Evolutionary conservation across 2,888 invertebrate species (phyloP).

Genomic region (Criorhina ranunculi): DNA sequence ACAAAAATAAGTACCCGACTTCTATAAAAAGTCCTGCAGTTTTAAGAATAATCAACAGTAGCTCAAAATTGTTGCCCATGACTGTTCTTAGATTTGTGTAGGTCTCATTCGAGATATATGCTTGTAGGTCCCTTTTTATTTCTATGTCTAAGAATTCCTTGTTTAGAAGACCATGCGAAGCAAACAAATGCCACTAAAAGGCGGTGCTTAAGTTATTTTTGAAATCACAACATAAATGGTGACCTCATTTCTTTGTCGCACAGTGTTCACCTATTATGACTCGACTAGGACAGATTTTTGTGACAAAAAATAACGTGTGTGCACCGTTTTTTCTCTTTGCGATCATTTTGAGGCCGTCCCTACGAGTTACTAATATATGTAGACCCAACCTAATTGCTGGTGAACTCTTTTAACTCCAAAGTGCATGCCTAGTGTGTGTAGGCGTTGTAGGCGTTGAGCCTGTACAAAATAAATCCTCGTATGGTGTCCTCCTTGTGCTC

Average conservation of each 20-base stretch:
- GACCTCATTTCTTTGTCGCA: conserved; percentile 11
- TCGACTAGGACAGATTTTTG: conserved; percentile 28
- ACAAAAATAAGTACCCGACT: too few relatives aligned
- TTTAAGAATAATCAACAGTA: too few relatives aligned
- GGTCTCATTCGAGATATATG: too few relatives aligned
- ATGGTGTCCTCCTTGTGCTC: conserved; percentile 58
- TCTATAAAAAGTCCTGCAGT: too few relatives aligned
- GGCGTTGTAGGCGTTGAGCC: conserved; percentile 45
- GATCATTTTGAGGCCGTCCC: conserved; percentile 55
- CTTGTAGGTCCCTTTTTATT: too few relatives aligned
- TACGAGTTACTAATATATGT: conserved; percentile 49
- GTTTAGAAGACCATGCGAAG: too few relatives aligned
- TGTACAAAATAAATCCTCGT: conserved; percentile 10
- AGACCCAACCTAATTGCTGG: conserved; percentile 72
- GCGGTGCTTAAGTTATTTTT: too few relatives aligned
- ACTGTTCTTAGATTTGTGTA: too few relatives aligned
- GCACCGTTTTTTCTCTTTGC: conserved; percentile 1
- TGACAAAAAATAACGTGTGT: conserved; percentile 26
- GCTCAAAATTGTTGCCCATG: too few relatives aligned
- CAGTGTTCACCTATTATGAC: conserved; percentile 19
- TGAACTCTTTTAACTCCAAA: conserved; percentile 66
- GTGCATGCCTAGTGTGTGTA: conserved; percentile 34
- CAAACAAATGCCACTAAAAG: too few relatives aligned
- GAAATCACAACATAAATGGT: neutral
- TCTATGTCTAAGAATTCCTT: too few relatives aligned